Evolutionary conservation across 2,113 vertebrate genomes (phyloP), one percentile per base, ranked within the genome.

Genomic region (Propithecus coquereli): DNA sequence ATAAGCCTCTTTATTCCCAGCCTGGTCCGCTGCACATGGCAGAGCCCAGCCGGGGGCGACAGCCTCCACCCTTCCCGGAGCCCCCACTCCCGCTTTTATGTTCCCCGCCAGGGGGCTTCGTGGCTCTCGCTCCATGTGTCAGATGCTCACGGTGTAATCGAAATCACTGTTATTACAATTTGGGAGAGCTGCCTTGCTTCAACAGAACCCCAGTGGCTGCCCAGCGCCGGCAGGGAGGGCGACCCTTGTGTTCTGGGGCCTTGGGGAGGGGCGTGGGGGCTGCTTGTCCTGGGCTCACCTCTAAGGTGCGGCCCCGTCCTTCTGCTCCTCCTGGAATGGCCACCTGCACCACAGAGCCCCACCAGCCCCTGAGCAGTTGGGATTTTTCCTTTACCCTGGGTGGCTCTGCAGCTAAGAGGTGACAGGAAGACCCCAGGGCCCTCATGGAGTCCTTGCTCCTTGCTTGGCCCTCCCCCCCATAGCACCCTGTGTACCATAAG

Each of bases 1-100:
- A 97, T 94, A 92, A 96, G 90, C 84, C 91, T 94, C 94, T 95
- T 96, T 93, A 91, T 92, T 76, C 77, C 92, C 70, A 34, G 52
- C 52, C 74, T 84, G 25, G 68, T 84, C 88, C 0, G 32, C 88
- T 43, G 73, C 96, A 96, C 76, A 68, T 88, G 94, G 96, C 94
- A 57, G 90, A 82, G 88, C 96, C 87, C 94, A 89, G 94, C 79
- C 85, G 3, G 80, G 54, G 91, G 87, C 9, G 8, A 77, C 45
- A 45, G 95, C 93, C 82, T 81, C 79, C 76, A 88, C 81, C 91
- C 70, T 59, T 74, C 61, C 79, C 1, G 0, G 65, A 52, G 83
- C 71, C 94, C 95, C 95, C 83, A 59, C 63, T 70, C 81, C 61
- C 47, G 70, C 86, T 83, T 96, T 89, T 63, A 77, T 94, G 86